These are phyloP conservation scores for Varroa destructor DNA, from an alignment of 1,140 invertebrate species.

Conservation along the genomic window DNA sequence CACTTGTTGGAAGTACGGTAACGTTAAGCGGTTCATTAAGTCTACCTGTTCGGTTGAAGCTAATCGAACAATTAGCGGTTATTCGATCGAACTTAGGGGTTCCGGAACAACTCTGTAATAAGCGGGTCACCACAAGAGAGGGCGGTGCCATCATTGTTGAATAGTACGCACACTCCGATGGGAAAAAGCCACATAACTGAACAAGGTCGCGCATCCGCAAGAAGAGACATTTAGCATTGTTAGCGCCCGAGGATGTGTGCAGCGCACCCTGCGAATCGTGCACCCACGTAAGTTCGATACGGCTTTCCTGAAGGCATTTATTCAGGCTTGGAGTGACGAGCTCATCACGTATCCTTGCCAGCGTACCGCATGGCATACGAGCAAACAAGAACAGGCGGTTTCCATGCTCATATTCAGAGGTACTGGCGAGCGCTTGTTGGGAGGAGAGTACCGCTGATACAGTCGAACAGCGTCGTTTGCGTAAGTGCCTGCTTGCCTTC, in stretches of 20 bases:
- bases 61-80: not conserved
- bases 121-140: not conserved
- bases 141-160: not conserved
- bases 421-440: not conserved
- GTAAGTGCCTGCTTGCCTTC: not conserved
- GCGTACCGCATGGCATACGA: not conserved
- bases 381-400: conserved; percentile 5
- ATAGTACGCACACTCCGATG: not conserved
- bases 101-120: not conserved
- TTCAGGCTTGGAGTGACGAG: conserved; percentile 8
- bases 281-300: conserved; percentile 19
- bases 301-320: conserved; percentile 20
- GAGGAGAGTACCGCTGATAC: too few relatives aligned
- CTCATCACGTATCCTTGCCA: conserved; percentile 1
- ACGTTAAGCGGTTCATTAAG: not conserved
- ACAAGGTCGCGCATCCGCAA: conserved; percentile 1
- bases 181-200: conserved; percentile 13
- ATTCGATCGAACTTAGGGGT: too few relatives aligned
- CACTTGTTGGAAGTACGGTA: not conserved
- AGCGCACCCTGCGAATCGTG: not conserved
- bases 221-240: not conserved
- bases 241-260: not conserved
- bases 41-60: not conserved
- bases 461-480: not conserved
- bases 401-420: not conserved